Evolutionary conservation across 2,797 vertebrate species (phyloP).

Genomic region (Hypotaenidia okinawae): DNA sequence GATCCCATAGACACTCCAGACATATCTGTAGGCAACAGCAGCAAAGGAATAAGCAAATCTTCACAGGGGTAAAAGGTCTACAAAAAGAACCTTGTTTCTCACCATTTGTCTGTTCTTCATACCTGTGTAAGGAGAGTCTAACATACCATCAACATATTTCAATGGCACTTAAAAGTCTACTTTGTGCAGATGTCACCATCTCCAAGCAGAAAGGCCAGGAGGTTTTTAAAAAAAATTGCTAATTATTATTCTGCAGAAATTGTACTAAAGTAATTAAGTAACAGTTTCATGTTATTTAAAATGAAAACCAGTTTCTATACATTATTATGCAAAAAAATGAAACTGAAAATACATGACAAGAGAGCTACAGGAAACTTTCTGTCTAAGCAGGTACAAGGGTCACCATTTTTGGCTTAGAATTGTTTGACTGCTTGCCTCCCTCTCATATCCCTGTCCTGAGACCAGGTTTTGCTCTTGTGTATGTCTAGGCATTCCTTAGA

Average conservation of each 20-base stretch:
- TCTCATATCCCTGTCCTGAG: not conserved
- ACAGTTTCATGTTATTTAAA: not conserved
- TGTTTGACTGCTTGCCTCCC: not conserved
- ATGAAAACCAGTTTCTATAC: not conserved
- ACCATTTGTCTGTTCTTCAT: not conserved
- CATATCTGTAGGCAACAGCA: not conserved
- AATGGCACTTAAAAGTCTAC: not conserved
- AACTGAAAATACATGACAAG: not conserved
- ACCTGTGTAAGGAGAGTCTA: not conserved
- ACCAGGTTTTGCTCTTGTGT: not conserved
- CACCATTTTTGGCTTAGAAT: not conserved
- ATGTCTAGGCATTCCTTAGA: not conserved
- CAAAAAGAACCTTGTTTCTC: accelerated
- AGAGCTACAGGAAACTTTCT: not conserved
- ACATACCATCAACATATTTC: not conserved
- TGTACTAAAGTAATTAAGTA: not conserved
- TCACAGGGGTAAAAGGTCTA: not conserved
- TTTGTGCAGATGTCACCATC: not conserved
- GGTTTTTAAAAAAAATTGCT: not conserved
- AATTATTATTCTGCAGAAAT: not conserved
- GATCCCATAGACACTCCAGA: not conserved
- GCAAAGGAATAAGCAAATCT: not conserved
- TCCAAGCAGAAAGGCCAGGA: not conserved
- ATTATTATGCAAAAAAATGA: not conserved
- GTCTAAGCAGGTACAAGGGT: not conserved